Conservation (phyloP, 53 echinoderm and acorn worm genomes). For the Echinometra lucunter region DNA sequence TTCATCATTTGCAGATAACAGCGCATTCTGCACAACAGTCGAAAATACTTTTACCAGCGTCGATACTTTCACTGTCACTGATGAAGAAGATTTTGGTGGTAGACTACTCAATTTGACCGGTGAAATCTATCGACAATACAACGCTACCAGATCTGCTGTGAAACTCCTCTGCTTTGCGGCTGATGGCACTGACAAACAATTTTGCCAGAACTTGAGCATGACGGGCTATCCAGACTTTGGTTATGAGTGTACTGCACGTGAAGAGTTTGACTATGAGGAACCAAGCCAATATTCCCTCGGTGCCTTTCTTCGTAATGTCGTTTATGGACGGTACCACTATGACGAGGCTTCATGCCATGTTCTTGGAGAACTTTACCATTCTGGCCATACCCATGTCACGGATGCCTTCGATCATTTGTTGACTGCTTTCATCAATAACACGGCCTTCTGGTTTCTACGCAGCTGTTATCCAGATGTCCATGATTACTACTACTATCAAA, state of each 20-base stretch:
- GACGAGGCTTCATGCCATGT: neutral
- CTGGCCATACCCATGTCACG: neutral
- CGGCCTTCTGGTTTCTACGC: neutral
- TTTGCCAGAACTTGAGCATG: neutral
- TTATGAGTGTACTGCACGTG: neutral
- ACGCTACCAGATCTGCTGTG: neutral
- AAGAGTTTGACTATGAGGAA: neutral
- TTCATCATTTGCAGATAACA: slow-evolving; percentile 12
- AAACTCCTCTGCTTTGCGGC: neutral
- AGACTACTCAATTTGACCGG: neutral
- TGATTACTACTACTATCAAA: neutral
- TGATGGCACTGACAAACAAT: slow-evolving; percentile 1
- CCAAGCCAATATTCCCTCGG: neutral
- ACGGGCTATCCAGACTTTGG: neutral
- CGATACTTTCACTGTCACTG: neutral
- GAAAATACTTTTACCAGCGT: neutral
- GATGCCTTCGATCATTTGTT: neutral
- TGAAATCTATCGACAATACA: neutral
- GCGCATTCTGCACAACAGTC: neutral
- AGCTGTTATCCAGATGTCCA: neutral
- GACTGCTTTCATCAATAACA: neutral
- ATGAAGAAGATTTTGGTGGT: neutral
- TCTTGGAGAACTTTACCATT: slow-evolving; percentile 8
- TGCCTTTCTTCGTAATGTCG: neutral
- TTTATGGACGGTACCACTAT: neutral